Evolutionary conservation across 2,888 invertebrate species (phyloP), one percentile per base, ranked within the genome.

Genomic region (Junonia oenone): DNA sequence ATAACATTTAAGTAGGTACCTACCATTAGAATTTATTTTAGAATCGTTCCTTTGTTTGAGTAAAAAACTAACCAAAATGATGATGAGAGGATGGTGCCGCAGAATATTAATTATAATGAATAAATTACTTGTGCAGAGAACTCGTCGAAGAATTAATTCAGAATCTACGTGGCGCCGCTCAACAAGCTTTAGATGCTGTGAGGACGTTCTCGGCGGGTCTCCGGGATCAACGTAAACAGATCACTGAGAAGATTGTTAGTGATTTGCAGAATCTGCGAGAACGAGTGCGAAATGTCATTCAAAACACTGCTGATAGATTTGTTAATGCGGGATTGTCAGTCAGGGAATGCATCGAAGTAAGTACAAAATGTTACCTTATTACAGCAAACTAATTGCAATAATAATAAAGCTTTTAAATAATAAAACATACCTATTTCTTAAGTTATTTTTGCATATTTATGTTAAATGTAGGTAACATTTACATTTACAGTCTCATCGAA

Each of bases 301-400:
- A 75, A 4, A 69, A 55, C 14, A 63, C 83, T 0, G 62, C 68
- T 26, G 72, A 79, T 11, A 81, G 65, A 54, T 66, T 87, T 6
- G 63, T 69, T 0, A 69, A 72, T 17, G 73, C 79, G 3, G 74
- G 73, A 3, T 60, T 67, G 3, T 75, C 70, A 2, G 71, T 87
- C 0, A 68, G 64, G 13, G 68, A 68, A 2, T 89, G 88, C 61
- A 71, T 86, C 51, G 69, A 76, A 59, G 89, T 89, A 71, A 72
- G 78, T 72, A 6, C 31, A 11, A 29, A n/a, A n/a, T n/a, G n/a
- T 46, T 9, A 47, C 11, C 17, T 29, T 43, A 33, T n/a, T n/a
- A n/a, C n/a, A n/a, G 11, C 19, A 6, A 31, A 13, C 19, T 9
- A 14, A 22, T 22, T 2, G 3, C 5, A 22, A 5, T 22, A 22